Conservation (phyloP, 2,888 invertebrate species). For the Ommatoiulus sabulosus region DNA sequence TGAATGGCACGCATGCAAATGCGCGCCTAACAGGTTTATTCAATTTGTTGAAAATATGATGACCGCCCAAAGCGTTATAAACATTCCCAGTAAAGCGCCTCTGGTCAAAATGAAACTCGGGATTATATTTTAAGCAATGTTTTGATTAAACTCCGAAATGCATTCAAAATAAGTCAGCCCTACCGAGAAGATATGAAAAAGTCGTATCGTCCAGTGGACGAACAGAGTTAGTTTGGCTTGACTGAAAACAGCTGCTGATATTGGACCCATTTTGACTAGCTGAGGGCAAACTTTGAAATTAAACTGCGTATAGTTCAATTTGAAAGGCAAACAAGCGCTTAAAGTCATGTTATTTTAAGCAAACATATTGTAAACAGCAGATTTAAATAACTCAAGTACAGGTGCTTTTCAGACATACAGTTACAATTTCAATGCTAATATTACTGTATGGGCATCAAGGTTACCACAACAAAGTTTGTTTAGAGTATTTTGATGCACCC, state of each 20-base stretch:
- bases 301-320: constrained; percentile 4
- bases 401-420: no score
- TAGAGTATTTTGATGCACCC: no score
- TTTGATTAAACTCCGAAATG: neutral
- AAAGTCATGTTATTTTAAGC: neutral
- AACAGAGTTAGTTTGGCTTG: neutral
- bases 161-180: neutral
- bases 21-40: constrained; percentile 11
- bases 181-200: neutral
- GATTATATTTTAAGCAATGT: neutral
- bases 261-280: neutral
- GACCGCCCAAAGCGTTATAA: neutral
- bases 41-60: constrained; percentile 2
- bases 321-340: neutral
- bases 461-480: no score
- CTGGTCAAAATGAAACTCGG: neutral
- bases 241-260: neutral
- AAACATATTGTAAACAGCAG: no score
- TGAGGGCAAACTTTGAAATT: neutral
- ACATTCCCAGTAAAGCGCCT: neutral
- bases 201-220: neutral
- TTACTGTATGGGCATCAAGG: no score
- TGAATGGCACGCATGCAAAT: constrained; percentile 1
- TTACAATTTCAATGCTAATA: no score
- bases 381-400: no score